Percentiles rank a stretch among this genome's conserved stretches.
These are phyloP conservation scores for Columbina picui DNA, from an alignment of 2,113 vertebrate genomes.

Conservation along the genomic window DNA sequence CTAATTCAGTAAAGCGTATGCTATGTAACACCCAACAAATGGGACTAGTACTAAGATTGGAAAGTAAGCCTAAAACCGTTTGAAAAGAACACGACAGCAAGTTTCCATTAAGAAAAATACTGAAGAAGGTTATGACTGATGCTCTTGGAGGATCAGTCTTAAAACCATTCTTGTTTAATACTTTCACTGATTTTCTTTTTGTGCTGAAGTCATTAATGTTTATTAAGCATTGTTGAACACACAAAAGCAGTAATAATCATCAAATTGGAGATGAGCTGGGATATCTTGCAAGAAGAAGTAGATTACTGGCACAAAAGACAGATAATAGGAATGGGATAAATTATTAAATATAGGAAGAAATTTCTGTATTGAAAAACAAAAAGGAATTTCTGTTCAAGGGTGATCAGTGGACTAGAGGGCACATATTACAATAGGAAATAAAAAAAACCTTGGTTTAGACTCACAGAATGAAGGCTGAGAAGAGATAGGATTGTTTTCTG, in stretches of 20 bases:
- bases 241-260: neutral
- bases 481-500: neutral
- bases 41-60: neutral
- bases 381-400: neutral
- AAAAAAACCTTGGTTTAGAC: neutral
- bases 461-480: neutral
- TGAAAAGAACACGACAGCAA: neutral
- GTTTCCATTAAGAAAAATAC: neutral
- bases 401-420: neutral
- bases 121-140: neutral
- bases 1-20: neutral
- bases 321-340: neutral
- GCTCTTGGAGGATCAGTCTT: neutral
- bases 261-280: neutral
- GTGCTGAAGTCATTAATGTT: neutral
- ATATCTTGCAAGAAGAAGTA: neutral
- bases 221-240: neutral
- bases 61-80: neutral
- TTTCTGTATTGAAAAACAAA: neutral
- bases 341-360: neutral
- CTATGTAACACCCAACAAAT: neutral
- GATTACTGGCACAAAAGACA: neutral
- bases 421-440: neutral
- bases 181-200: neutral
- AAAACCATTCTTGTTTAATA: neutral